Evolutionary conservation across 1,140 invertebrate genomes (phyloP), one percentile per base, ranked within the genome.

Genomic region (Holotrichia oblita): DNA sequence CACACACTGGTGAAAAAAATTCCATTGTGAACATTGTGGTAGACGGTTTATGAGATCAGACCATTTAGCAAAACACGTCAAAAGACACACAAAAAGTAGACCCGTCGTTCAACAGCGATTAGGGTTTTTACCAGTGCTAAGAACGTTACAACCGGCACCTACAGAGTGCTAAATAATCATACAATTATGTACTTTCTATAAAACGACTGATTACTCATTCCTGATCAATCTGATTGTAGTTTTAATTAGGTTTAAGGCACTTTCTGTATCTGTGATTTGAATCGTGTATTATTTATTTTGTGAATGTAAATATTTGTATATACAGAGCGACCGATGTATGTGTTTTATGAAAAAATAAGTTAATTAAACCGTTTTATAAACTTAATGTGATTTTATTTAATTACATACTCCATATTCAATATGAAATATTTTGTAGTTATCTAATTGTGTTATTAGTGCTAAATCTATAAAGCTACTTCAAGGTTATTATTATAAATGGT

Each of bases 31-130:
- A 4, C 92, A 95, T 34, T 99, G 98, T 85, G 91, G 92, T 78
- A 93, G 97, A 81, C 91, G 95, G 77, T 99, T 99, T 89, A 98
- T 99, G 96, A 91, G 98, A 48, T 98, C 94, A 79, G 96, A 97
- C 87, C 96, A 97, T 87, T 88, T 98, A 74, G 93, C 95, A 6
- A 97, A 97, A 86, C 96, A 98, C 87, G 93, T 95, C 0, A 96
- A 96, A 85, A 90, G 96, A 4, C 96, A 97, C 86, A 89, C 91
- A 40, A 94, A 94, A 83, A 93, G 94, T 2, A 82, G 81, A 44
- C 27, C 61, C 6, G 24, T 81, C 8, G 79, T 55, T n/a, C 34
- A 78, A 24, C 72, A 59, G 3, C 82, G 81, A 77, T 61, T 82
- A 17, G 81, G 80, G 24, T 72, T 85, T 10, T 78, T 84, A 34